Base-by-base conservation (phyloP, 2,113 vertebrate species). In the Alosa alosa region DNA sequence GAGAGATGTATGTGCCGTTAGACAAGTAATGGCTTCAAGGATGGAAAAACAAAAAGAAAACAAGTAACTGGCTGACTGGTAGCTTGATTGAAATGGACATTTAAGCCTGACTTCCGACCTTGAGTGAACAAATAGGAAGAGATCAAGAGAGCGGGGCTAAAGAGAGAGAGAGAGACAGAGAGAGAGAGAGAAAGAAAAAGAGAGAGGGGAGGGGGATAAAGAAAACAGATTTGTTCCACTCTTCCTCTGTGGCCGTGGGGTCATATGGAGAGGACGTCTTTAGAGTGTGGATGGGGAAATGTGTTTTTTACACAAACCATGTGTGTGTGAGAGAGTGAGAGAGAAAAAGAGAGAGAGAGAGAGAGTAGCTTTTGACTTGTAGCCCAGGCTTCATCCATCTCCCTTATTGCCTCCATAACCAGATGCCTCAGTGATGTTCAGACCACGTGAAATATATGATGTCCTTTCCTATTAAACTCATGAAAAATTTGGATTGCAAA, bases 291-390 rank as follows among this genome's bases (percentile, higher is more conserved):
- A 36, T 10, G 50, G 83, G 81, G 81, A 86, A 85, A 88, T 86
- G 75, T 87, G 81, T 72, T 60, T 81, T 81, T 86, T 72, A 86
- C 83, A 81, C 20, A 84, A 87, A 81, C 87, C 87, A 86, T 87
- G 75, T 88, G 89, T 87, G 89, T 84, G 20, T 18, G 55, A 57
- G 18, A 57, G 10, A 57, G 18, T 22, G 55, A 17, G 2, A 57
- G 55, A 57, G 18, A 57, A 1, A 57, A 15, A 57, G 13, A 57
- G 18, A 57, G 3, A 52, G 17, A 52, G 50, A 52, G 72, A 4
- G 72, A 39, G 31, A 15, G 72, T 17, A 36, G 5, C 31, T 13
- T 78, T n/a, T n/a, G 22, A 64, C n/a, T 64, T 64, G 60, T 25
- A n/a, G 60, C 72, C 68, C 11, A 5, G 31, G 36, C 31, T 78